Base-by-base conservation (phyloP, 2,113 vertebrate species). In the Carassius gibelio region DNA sequence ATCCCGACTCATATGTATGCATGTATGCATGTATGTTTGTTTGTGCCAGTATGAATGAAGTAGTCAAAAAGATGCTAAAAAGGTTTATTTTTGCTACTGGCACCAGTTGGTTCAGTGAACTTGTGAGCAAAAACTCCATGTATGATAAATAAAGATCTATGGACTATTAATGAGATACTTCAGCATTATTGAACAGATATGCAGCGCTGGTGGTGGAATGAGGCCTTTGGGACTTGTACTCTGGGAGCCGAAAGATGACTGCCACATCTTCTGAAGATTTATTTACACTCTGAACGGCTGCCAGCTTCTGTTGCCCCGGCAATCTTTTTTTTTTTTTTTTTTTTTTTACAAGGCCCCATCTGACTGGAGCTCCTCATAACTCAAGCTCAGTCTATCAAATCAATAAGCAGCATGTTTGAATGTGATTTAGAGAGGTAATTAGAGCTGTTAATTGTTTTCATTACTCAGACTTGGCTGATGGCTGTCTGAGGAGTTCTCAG, bases 361-460 rank as follows among this genome's bases (percentile, higher is more conserved):
- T 85, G 88, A 91, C 89, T 84, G 89, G 86, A 88, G 90, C 86
- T 66, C 72, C 88, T 91, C 89, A 87, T 93, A 93, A 92, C 90
- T 93, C 91, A 91, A 61, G 80, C 87, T 78, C 83, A 74, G 90
- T 92, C 92, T 86, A 93, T 93, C 93, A 94, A 93, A 91, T 93
- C 92, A 89, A 91, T 91, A 91, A 88, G 84, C 61, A 78, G 86
- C 90, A 83, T 86, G 87, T 93, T 92, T 92, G 91, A 88, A 48
- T 74, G 90, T 92, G 92, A 94, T 94, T 92, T 92, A 92, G 81
- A 89, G 78, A 26, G 87, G 91, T 92, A 94, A 94, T 94, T 94
- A 94, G 87, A 86, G 89, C 89, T 89, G 91, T 91, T 94, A 93
- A 93, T 94, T 93, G 92, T 93, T 94, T 93, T 94, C 92, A 94